Conservation (phyloP, 1,140 invertebrate genomes). For the Stegodyphus dumicola region DNA sequence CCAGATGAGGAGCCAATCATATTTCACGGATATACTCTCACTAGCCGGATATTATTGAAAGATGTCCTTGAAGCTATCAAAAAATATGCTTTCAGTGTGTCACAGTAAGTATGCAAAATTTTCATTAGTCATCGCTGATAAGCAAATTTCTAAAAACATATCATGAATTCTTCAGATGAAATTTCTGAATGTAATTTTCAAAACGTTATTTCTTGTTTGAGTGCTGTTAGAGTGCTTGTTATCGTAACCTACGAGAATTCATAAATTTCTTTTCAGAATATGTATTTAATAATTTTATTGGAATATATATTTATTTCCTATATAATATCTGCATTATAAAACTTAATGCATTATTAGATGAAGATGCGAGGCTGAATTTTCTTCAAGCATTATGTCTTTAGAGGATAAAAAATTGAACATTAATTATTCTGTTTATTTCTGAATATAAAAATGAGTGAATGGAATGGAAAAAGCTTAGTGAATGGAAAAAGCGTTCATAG, state of each 20-base stretch:
- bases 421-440: neutral
- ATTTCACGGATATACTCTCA: conserved; percentile 74
- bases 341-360: neutral
- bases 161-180: too few species aligned
- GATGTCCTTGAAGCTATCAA: conserved; percentile 73
- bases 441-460: neutral
- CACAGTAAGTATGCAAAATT: conserved; percentile 67
- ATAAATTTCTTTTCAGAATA: too few species aligned
- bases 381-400: neutral
- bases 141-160: neutral
- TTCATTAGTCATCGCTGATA: neutral
- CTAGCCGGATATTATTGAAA: conserved; percentile 72
- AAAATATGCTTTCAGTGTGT: conserved; percentile 73
- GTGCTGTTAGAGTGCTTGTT: too few species aligned
- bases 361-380: neutral
- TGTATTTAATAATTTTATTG: too few species aligned
- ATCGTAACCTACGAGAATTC: too few species aligned
- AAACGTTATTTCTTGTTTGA: too few species aligned
- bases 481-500: neutral
- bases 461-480: neutral
- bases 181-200: too few species aligned
- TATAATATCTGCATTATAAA: too few species aligned
- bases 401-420: neutral
- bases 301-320: too few species aligned
- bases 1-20: conserved; percentile 72